These are phyloP conservation scores for Acleris emargana DNA, from an alignment of 2,888 invertebrate species.

Conservation along the genomic window DNA sequence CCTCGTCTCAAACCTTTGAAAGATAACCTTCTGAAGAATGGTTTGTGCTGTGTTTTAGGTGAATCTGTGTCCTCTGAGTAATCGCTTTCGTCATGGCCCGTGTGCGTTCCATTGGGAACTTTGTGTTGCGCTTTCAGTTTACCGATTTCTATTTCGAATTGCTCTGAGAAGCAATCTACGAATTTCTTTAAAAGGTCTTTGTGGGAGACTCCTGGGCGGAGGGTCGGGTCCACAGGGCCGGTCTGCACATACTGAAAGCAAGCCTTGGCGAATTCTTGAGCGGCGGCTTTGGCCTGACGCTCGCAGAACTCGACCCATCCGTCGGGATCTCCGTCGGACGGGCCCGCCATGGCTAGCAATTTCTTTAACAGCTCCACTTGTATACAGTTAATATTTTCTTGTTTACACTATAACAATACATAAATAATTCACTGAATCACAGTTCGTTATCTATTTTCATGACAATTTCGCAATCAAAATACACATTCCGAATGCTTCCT, in stretches of 20 bases:
- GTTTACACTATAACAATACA: conserved; percentile 47
- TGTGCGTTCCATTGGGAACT: conserved; percentile 71
- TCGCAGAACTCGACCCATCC: conserved; percentile 94
- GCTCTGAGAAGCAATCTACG: conserved; percentile 92
- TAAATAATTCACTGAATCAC: conserved; percentile 45
- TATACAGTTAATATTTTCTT: conserved; percentile 45
- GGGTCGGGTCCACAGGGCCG: conserved; percentile 86
- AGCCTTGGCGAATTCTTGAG: conserved; percentile 94
- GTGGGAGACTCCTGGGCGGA: conserved; percentile 86
- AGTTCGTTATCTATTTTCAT: conserved; percentile 52
- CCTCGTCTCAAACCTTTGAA: conserved; percentile 94
- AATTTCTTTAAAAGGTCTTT: conserved; percentile 92
- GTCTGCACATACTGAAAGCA: conserved; percentile 91
- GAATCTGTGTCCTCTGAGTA: conserved; percentile 91
- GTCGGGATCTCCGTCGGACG: conserved; percentile 85
- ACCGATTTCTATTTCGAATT: conserved; percentile 91
- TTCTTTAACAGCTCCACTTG: conserved; percentile 82
- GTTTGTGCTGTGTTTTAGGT: conserved; percentile 91
- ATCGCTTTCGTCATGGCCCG: conserved; percentile 84
- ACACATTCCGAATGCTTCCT: conserved; percentile 69
- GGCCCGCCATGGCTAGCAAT: conserved; percentile 81
- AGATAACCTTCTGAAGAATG: conserved; percentile 93
- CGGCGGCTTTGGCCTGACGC: conserved; percentile 92
- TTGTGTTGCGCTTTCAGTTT: conserved; percentile 74
- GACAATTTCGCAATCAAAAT: conserved; percentile 72